Conservation (phyloP, 2,888 invertebrate species). For the Seira ritae region DNA sequence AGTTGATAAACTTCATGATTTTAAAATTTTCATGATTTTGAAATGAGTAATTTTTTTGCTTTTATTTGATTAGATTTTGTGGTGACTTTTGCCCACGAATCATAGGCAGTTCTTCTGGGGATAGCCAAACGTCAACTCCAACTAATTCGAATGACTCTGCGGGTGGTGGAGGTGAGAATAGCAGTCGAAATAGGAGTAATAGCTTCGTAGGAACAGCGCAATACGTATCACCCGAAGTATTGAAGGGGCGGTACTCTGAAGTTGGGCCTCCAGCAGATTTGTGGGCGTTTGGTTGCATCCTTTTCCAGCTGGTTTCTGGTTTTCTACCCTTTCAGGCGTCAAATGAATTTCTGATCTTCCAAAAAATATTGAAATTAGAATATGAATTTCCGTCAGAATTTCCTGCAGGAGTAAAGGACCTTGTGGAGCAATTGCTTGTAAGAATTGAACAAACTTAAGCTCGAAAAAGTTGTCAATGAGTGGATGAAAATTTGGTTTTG, state of each 20-base stretch:
- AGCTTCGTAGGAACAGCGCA: conserved; percentile 99
- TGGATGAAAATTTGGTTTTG: too few species aligned
- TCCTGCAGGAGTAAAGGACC: conserved; percentile 88
- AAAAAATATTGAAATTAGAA: conserved; percentile 93
- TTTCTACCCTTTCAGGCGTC: conserved; percentile 91
- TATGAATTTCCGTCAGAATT: conserved; percentile 96
- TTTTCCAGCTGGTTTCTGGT: conserved; percentile 98
- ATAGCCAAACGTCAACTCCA: background rate
- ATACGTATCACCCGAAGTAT: conserved; percentile 97
- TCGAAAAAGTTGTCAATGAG: too few species aligned
- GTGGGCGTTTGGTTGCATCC: conserved; percentile 98
- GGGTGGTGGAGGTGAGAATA: too few species aligned
- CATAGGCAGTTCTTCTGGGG: background rate
- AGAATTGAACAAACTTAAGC: too few species aligned
- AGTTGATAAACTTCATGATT: conserved; percentile 74
- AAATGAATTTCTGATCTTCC: conserved; percentile 96
- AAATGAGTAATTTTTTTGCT: conserved; percentile 14
- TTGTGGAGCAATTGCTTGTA: conserved; percentile 89
- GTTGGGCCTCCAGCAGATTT: conserved; percentile 88
- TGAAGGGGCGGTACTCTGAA: conserved; percentile 83
- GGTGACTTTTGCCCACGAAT: conserved; percentile 93
- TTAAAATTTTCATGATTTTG: background rate
- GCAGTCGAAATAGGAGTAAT: conserved; percentile 79
- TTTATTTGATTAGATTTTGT: conserved; percentile 85
- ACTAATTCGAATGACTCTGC: conserved; percentile 13